Evolutionary conservation across 2,888 invertebrate species (phyloP).

Genomic region (Icerya purchasi): DNA sequence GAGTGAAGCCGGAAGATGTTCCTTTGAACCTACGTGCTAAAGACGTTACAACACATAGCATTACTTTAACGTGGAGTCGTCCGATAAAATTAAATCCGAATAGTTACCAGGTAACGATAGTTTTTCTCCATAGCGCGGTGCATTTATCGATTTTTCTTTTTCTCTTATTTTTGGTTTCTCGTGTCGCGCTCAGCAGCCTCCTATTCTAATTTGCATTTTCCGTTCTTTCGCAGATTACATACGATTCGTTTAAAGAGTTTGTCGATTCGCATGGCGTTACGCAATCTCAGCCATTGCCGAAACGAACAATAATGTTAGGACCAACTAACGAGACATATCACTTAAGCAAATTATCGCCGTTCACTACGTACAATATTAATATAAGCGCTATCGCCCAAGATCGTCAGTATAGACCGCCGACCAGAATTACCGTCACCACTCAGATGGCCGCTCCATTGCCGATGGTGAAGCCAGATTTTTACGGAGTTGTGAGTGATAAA

Average conservation of each 20-base stretch:
- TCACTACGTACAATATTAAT: slow-evolving; percentile 84
- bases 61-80: slow-evolving; percentile 77
- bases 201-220: not conserved
- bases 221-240: slow-evolving; percentile 38
- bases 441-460: slow-evolving; percentile 95
- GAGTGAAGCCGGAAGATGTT: slow-evolving; percentile 81
- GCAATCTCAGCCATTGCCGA: slow-evolving; percentile 60
- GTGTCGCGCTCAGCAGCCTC: too few species aligned
- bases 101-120: slow-evolving; percentile 41
- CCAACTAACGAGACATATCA: slow-evolving; percentile 48
- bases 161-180: not conserved
- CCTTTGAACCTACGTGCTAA: slow-evolving; percentile 70
- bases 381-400: slow-evolving; percentile 75
- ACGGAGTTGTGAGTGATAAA: slow-evolving; percentile 68
- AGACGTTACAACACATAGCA: slow-evolving; percentile 79
- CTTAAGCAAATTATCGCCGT: slow-evolving; percentile 73
- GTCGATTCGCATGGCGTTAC: slow-evolving; percentile 83
- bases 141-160: too few species aligned
- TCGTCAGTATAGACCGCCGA: slow-evolving; percentile 60
- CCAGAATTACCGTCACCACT: slow-evolving; percentile 80
- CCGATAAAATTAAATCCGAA: slow-evolving; percentile 73
- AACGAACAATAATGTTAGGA: slow-evolving; percentile 47
- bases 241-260: slow-evolving; percentile 80
- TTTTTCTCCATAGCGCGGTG: too few species aligned
- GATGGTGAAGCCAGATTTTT: slow-evolving; percentile 87